Evolutionary conservation across 2,797 vertebrate genomes (phyloP).

Genomic region (Momotus momota): DNA sequence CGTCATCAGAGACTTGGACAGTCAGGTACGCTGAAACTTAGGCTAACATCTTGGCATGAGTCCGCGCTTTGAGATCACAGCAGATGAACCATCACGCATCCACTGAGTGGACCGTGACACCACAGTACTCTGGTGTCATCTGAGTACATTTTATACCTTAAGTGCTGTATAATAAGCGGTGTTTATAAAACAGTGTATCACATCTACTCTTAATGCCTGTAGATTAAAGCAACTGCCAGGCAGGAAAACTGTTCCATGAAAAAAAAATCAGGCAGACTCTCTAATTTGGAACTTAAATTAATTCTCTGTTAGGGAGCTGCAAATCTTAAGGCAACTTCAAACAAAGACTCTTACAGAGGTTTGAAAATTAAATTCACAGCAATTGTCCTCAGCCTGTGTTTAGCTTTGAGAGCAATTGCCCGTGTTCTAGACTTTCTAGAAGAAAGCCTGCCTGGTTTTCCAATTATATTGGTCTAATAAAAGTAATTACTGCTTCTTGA

Average conservation of each 20-base stretch:
- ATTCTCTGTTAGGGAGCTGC: background rate
- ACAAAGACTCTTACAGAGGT: background rate
- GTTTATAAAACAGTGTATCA: background rate
- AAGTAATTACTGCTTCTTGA: background rate
- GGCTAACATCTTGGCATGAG: no score
- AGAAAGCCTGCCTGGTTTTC: background rate
- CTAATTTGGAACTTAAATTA: background rate
- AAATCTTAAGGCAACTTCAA: background rate
- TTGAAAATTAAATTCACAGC: conserved; percentile 13
- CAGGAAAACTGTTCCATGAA: background rate
- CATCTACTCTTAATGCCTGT: background rate
- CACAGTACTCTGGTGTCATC: background rate
- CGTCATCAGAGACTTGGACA: no score
- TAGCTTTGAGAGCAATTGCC: background rate
- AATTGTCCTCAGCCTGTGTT: background rate
- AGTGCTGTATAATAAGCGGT: background rate
- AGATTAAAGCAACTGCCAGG: conserved; percentile 22
- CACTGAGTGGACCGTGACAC: no score
- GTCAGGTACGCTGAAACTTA: no score
- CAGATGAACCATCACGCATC: no score
- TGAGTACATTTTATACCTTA: background rate
- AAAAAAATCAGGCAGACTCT: background rate
- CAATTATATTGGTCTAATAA: background rate
- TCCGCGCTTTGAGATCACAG: no score
- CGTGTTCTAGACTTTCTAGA: background rate